Base-by-base conservation (phyloP, 2,113 vertebrate species). In the Clupea harengus region DNA sequence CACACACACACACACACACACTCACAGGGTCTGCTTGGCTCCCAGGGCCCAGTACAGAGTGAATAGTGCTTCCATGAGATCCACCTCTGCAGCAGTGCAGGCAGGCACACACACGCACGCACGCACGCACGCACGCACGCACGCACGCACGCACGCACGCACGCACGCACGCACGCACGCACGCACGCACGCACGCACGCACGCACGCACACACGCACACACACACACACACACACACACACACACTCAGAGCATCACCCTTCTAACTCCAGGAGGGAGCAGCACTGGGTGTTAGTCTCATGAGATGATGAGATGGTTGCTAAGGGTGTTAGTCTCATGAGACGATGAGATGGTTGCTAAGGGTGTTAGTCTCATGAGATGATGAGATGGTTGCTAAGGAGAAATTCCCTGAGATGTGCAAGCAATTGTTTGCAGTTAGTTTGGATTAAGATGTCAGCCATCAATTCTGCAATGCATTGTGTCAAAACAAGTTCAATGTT, bases 211-310 rank as follows among this genome's bases (percentile, higher is more conserved):
- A 57, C 54, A 57, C 54, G 8, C 11, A 57, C 54, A 64, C 28
- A 83, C 54, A 45, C 54, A 67, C 54, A n/a, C 49, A 54, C 84
- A 54, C 18, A 45, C n/a, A 45, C 44, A 50, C 84, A 78, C 87
- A 64, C 45, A 44, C 84, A 11, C 8, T 9, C 8, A 49, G 1
- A 49, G 39, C 47, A 49, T 2, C 47, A 49, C 47, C 13, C 47
- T 47, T 47, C 46, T 49, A 2, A 11, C 47, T 49, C 47, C 47
- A 11, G 13, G 47, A 49, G 47, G 47, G 9, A 49, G 47, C 47
- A 13, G 13, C 47, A 49, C 46, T 47, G 46, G 2, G 46, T 47
- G 46, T 7, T 47, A 47, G 10, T 47, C 46, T 47, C 46, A 8
- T 47, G 46, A 8, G 46, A 52, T 11, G 3, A 17, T 39, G 1